Percentiles rank a stretch among this genome's conserved stretches.
These are phyloP conservation scores for Agrochola circellaris DNA, from an alignment of 2,888 invertebrate genomes.

Conservation along the genomic window DNA sequence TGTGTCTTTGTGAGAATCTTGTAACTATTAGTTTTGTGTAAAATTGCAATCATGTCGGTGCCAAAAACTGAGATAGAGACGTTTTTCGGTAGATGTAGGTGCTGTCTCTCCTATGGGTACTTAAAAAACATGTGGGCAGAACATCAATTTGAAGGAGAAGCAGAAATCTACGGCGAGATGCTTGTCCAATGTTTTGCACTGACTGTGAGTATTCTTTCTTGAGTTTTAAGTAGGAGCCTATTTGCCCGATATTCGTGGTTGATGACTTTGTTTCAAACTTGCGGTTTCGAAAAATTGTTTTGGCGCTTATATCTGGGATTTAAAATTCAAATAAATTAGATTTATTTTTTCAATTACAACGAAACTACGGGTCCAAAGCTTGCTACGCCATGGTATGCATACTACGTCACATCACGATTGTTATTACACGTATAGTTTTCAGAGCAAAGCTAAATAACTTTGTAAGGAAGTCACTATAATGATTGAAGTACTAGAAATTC, in stretches of 20 bases:
- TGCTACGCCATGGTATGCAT: constrained; percentile 10
- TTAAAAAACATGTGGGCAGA: constrained; percentile 79
- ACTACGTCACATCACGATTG: constrained; percentile 9
- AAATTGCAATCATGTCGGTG: constrained; percentile 50
- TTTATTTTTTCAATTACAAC: not conserved
- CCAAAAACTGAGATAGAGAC: constrained; percentile 65
- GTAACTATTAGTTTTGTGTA: not conserved
- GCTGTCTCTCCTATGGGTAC: constrained; percentile 79
- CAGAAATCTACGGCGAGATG: constrained; percentile 80
- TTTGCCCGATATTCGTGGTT: constrained; percentile 53
- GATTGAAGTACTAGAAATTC: not conserved
- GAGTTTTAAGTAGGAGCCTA: constrained; percentile 50
- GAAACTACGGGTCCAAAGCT: constrained; percentile 1
- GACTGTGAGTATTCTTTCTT: constrained; percentile 72
- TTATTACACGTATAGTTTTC: not conserved
- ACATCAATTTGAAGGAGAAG: constrained; percentile 66
- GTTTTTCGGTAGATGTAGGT: constrained; percentile 78
- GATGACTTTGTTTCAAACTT: constrained; percentile 53
- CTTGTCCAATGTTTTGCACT: constrained; percentile 79
- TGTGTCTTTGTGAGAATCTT: constrained; percentile 16
- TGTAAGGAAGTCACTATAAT: not conserved
- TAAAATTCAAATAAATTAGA: not conserved
- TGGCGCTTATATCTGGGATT: constrained; percentile 2
- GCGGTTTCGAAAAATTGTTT: constrained; percentile 4
- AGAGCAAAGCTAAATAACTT: not conserved